Conservation (phyloP, 2,888 invertebrate species). For the Drosophila meridionalis region DNA sequence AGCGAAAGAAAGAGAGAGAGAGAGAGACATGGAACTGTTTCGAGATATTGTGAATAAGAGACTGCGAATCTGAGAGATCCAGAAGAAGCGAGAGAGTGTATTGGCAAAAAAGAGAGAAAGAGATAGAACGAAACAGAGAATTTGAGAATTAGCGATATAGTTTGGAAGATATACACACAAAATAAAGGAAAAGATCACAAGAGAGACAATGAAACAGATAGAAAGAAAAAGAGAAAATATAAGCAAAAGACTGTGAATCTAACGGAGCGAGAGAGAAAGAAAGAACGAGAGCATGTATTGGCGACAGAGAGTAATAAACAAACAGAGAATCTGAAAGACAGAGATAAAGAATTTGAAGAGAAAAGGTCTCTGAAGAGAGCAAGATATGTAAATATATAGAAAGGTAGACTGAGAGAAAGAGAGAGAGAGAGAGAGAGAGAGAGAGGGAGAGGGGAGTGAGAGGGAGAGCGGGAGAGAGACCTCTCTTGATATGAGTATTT, state of each 20-base stretch:
- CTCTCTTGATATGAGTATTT: no score
- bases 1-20: background rate
- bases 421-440: background rate
- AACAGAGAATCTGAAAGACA: background rate
- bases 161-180: no score
- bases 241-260: no score
- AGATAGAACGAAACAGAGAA: no score
- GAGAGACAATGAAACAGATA: no score
- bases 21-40: background rate
- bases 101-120: no score
- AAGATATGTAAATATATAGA: background rate
- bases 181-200: no score
- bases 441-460: background rate
- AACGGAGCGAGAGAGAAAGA: background rate
- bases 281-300: background rate
- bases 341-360: background rate
- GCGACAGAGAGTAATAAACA: background rate
- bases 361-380: background rate
- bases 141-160: no score
- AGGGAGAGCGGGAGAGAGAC: background rate
- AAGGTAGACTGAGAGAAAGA: background rate
- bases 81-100: no score
- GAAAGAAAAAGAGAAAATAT: no score
- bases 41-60: no score
- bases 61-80: no score